phyloP scores from a whole-genome alignment of 2,888 invertebrate genomes.

The Pristionchus japonicus region DNA sequence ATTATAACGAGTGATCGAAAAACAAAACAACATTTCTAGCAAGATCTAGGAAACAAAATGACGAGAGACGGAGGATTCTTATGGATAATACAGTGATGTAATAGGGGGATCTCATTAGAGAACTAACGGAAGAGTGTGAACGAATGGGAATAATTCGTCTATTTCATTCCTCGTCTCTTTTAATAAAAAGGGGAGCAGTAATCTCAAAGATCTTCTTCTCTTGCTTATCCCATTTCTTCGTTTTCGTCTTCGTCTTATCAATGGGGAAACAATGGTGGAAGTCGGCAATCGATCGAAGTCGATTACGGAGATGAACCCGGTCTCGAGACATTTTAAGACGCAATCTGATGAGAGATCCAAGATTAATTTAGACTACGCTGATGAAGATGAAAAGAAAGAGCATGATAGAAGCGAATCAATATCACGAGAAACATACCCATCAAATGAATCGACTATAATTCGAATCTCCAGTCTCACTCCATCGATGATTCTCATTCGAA shows the following conservation, averaged over 20 bases:
- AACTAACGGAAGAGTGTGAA: neutral
- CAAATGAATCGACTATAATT: conserved; percentile 7
- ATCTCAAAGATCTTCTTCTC: neutral
- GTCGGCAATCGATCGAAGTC: neutral
- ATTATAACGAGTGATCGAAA: neutral
- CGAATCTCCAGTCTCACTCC: conserved; percentile 22
- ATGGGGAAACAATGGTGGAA: conserved; percentile 32
- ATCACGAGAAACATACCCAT: conserved; percentile 7
- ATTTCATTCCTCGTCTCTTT: neutral
- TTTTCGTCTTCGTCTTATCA: neutral
- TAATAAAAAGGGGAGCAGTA: neutral
- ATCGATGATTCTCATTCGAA: conserved; percentile 14
- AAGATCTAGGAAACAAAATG: neutral
- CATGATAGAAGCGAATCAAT: too few relatives aligned
- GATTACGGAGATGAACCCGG: neutral
- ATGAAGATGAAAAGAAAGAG: neutral
- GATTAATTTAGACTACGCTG: neutral
- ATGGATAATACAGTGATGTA: neutral
- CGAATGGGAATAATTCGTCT: neutral
- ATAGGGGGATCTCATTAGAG: neutral
- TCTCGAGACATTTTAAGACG: neutral
- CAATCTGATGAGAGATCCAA: neutral
- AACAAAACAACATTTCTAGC: neutral
- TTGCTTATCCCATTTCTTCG: neutral
- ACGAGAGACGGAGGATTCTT: neutral